Base-by-base conservation (phyloP, 2,797 vertebrate genomes). In the Myripristis murdjan region DNA sequence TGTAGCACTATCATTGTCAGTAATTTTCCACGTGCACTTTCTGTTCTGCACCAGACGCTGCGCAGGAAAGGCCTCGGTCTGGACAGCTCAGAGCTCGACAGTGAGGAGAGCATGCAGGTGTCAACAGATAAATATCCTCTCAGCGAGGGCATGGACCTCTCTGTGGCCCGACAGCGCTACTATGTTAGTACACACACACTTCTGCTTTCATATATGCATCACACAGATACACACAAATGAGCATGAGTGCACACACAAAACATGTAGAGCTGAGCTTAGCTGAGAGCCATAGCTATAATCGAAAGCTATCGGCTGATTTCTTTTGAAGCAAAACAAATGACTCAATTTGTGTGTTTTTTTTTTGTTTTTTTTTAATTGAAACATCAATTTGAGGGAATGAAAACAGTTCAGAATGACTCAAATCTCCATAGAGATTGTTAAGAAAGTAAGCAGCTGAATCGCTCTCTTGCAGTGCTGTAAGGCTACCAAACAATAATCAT, bases 31-130 rank as follows among this genome's bases (percentile, higher is more conserved):
- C 14, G 0, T 47, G 24, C 48, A 10, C 69, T 70, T 54, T 73
- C 55, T 81, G 31, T 75, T 76, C 47, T 49, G 35, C 48, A 51
- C 73, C 84, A 99, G 97, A 98, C 97, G 0, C 92, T 99, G 86
- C 96, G 96, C 64, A 95, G 96, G 85, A 98, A 97, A 79, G 97
- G 97, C 5, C 65, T 97, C 48, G 96, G 95, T 1, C 83, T 97
- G 5, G 96, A 97, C 0, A 80, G 89, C 69, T 83, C 95, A 0
- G 97, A 97, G 80, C 61, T 96, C 41, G 97, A 98, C 74, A 85
- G 91, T 1, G 96, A 97, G 0, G 96, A 96, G 46, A 84, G 87
- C 31, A 89, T 91, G 24, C 90, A 94, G 1, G 87, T 87, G 63
- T 82, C 83, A 0, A 46, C 86, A 3, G 96, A 96, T 35, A 97